Evolutionary conservation across 2,113 vertebrate species (phyloP), one percentile per base, ranked within the genome.

Genomic region (Proteles cristata): DNA sequence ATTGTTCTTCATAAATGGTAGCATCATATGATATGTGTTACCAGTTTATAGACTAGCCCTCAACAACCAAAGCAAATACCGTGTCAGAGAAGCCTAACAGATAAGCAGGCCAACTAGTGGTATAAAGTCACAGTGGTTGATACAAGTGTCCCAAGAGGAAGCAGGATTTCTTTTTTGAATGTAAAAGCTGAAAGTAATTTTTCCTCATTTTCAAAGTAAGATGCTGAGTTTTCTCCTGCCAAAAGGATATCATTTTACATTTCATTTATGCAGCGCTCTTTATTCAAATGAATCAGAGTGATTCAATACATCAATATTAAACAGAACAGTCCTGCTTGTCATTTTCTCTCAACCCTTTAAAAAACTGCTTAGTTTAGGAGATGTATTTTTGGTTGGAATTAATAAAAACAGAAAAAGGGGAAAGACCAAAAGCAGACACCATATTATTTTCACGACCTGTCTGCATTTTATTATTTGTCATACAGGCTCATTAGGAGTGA

Each of bases 231-330:
- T 98, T 93, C 89, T 97, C 74, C 76, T 95, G 95, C 92, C 92
- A 96, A 92, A 97, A 95, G 16, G 80, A 86, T 95, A 96, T 89
- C 87, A 93, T 85, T 97, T 98, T 98, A 94, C 43, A 86, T 96
- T 97, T 92, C 74, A 92, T 87, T 95, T 97, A 96, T 66, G 69
- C 48, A 94, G 69, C 16, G 76, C 33, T 95, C 77, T 88, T 88
- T 58, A 97, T 69, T 97, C 76, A 96, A 93, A 97, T 88, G 92
- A 96, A 96, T 94, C 87, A 84, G 86, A 97, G 84, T 88, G 88
- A 96, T 95, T 96, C 71, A 82, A 92, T 90, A 61, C 25, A 93
- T 96, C 95, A 97, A 92, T 96, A 98, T 96, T 97, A 98, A 97
- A 97, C 28, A 97, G 86, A 83, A 87, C 2, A 35, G 63, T 63